Conservation (phyloP, 1,140 invertebrate genomes). For the Drosophila leontia region DNA sequence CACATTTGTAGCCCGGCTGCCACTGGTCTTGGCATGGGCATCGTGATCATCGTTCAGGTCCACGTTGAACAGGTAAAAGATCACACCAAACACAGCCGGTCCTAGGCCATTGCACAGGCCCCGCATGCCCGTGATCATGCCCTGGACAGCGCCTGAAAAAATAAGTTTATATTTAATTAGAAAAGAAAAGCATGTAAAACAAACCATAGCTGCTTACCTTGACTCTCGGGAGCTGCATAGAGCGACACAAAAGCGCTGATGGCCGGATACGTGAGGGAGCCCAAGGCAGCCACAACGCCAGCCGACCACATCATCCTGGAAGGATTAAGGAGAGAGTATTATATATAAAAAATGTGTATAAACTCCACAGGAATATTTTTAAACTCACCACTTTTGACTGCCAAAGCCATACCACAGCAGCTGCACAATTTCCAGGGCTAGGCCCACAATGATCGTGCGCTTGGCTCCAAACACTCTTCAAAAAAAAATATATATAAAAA, state of each 20-base stretch:
- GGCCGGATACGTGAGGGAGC: constrained; percentile 98
- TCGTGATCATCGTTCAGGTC: constrained; percentile 93
- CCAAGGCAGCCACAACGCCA: constrained; percentile 97
- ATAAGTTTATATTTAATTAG: background rate
- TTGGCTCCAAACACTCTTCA: constrained; percentile 92
- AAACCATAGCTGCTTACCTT: constrained; percentile 87
- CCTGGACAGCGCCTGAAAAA: constrained; percentile 94
- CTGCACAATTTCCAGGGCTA: constrained; percentile 98
- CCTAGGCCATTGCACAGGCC: constrained; percentile 97
- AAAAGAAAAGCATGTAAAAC: background rate
- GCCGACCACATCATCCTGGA: constrained; percentile 99
- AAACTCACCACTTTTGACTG: constrained; percentile 86
- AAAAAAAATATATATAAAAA: too few species aligned
- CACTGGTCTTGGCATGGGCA: constrained; percentile 68
- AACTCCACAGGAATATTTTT: background rate
- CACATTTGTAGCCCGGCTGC: constrained; percentile 54
- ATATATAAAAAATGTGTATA: too few species aligned
- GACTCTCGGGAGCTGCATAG: constrained; percentile 97
- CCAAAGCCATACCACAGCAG: constrained; percentile 98
- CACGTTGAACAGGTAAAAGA: constrained; percentile 99
- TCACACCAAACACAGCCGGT: constrained; percentile 98
- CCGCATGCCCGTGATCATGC: constrained; percentile 98
- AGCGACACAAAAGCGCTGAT: constrained; percentile 99
- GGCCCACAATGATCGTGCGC: constrained; percentile 98
- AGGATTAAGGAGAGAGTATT: constrained; percentile 43